phyloP scores from a whole-genome alignment of 2,888 invertebrate species.

The Lamellibrachia columna region DNA sequence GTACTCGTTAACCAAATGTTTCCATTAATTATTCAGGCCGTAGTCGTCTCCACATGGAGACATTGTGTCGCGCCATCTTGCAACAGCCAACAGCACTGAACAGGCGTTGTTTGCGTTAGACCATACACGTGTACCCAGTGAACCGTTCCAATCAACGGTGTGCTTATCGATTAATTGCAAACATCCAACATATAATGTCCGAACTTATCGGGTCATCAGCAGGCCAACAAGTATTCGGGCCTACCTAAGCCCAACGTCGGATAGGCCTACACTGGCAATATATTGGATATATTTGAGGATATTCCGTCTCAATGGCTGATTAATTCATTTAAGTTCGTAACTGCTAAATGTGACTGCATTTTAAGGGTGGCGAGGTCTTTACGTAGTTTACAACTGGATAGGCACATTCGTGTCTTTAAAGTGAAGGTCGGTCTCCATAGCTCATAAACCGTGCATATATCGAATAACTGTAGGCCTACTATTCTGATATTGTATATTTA shows the following conservation, averaged over 20 bases:
- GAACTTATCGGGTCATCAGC: background rate
- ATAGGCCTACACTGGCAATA: too few species aligned
- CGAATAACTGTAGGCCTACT: too few species aligned
- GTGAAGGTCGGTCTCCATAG: too few species aligned
- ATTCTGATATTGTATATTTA: too few species aligned
- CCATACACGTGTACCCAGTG: background rate
- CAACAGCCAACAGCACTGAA: background rate
- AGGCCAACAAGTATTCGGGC: background rate
- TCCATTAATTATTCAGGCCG: background rate
- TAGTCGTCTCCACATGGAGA: background rate
- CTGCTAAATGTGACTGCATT: background rate
- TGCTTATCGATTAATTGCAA: constrained; percentile 11
- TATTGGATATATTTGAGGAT: background rate
- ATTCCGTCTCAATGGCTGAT: background rate
- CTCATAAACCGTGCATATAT: too few species aligned
- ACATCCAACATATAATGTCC: background rate
- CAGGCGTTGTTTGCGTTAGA: background rate
- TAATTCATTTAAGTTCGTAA: background rate
- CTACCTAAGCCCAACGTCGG: too few species aligned
- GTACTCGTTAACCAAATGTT: background rate
- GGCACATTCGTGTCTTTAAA: too few species aligned
- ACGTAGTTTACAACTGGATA: background rate
- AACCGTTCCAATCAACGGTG: background rate
- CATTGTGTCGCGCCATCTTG: background rate
- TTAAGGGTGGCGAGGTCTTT: too few species aligned